Evolutionary conservation across 2,888 invertebrate species (phyloP), one percentile per base, ranked within the genome.

Genomic region (Eulithis prunata): DNA sequence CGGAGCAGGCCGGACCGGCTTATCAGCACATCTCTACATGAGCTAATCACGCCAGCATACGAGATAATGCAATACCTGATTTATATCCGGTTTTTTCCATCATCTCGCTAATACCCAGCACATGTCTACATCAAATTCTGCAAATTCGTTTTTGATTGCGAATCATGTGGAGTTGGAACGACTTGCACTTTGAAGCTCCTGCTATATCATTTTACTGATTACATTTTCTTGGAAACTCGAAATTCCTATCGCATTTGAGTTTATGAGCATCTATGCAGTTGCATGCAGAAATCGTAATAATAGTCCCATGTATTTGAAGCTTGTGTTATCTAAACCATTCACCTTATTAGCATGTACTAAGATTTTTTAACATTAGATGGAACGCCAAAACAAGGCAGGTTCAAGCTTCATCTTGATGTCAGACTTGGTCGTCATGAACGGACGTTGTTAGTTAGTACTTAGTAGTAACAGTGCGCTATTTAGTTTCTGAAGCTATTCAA

Each of bases 141-240:
- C 68, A 64, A 71, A 71, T 70, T 70, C 65, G 68, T 68, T 63
- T 68, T 68, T 67, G 69, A 73, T 72, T 73, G 70, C 73, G 64
- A 70, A 70, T 60, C 68, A 63, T 65, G 60, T 38, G 49, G 13
- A 64, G 45, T 52, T 60, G 57, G 38, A 57, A 63, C 53, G 52
- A 64, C 38, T 64, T 54, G 57, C 46, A 52, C 51, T 53, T 43
- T 46, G 51, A 41, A 57, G 43, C 67, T 52, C 51, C 43, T 52
- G 45, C 52, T 13, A 47, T 45, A 57, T 55, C 55, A 45, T 55
- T 58, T 62, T 49, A 52, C 56, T 58, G 10, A 59, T 56, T 59
- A 52, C 58, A 32, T 57, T 59, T 66, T 49, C 51, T 53, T 54
- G 57, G 47, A 57, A 57, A 32, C 51, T 62, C 28, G 4, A 58